Percentiles rank a stretch among this genome's conserved stretches.
Conservation (phyloP, 1,140 invertebrate species). For the Periplaneta americana region DNA sequence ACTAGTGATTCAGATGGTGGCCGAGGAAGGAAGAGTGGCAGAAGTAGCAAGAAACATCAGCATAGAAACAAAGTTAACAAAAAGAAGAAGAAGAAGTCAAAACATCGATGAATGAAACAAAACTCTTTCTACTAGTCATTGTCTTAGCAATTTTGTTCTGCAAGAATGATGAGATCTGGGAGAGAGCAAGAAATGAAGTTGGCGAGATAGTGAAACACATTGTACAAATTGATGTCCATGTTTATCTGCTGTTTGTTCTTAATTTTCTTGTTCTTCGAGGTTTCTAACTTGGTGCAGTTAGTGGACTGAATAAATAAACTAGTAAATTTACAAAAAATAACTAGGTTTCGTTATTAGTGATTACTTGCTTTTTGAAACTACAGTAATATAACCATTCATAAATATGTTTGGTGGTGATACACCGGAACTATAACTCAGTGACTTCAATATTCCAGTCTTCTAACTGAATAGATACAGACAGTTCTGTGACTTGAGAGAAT, state of each 20-base stretch:
- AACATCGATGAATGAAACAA: constrained; percentile 10
- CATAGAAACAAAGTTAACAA: constrained; percentile 2
- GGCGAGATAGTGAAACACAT: neutral
- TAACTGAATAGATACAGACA: neutral
- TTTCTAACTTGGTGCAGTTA: neutral
- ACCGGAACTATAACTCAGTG: neutral
- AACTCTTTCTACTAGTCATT: neutral
- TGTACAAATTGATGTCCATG: neutral
- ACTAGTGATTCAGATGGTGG: neutral
- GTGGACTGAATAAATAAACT: neutral
- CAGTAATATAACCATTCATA: neutral
- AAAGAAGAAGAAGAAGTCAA: constrained; percentile 15
- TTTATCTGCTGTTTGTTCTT: neutral
- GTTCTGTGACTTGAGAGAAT: neutral
- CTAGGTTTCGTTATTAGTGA: neutral
- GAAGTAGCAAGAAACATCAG: neutral
- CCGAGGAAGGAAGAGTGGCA: neutral
- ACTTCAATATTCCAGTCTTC: neutral
- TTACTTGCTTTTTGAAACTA: neutral
- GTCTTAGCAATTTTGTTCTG: neutral
- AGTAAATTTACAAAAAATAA: neutral
- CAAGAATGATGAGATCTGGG: neutral
- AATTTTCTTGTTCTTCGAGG: neutral
- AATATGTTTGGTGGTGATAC: neutral
- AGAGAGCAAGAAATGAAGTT: too few species aligned